These are phyloP conservation scores for Cichlasoma orientale DNA, from an alignment of 2,797 vertebrate genomes.

Conservation along the genomic window DNA sequence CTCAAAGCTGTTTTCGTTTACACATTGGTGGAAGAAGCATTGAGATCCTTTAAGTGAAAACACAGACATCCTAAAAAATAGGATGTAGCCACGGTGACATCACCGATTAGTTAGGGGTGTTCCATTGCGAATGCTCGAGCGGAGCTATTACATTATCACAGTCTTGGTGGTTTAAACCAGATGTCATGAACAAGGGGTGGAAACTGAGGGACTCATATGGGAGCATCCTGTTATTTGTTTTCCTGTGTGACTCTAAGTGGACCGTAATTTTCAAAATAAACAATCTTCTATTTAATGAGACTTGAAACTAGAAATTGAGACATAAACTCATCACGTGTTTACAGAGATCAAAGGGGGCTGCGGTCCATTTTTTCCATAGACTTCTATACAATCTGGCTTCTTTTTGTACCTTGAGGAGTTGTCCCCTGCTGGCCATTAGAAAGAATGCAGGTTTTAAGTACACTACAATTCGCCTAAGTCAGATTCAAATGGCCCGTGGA, in stretches of 20 bases:
- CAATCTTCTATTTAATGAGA: no score
- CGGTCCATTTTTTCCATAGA: not conserved
- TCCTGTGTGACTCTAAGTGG: no score
- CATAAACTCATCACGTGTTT: not conserved
- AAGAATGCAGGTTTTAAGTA: not conserved
- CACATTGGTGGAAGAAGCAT: not conserved
- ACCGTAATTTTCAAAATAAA: no score
- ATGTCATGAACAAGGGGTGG: not conserved
- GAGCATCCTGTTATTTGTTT: not conserved
- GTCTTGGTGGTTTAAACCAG: not conserved
- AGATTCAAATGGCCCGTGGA: no score
- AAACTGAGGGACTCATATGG: not conserved
- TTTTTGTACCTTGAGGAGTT: not conserved
- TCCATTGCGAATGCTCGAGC: not conserved
- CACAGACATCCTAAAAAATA: not conserved
- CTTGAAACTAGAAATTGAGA: not conserved
- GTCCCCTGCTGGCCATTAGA: not conserved
- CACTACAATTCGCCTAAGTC: no score
- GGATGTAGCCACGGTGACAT: fast-evolving
- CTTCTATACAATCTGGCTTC: not conserved
- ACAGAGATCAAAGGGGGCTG: no score
- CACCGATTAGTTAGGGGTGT: not conserved
- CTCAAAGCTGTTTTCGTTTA: no score
- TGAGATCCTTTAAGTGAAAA: not conserved
- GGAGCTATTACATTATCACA: no score